A percentile compares a stretch with the other conserved stretches of the same genome.
Conservation (phyloP, 2,888 invertebrate genomes). For the Leptopilina drosophilae region DNA sequence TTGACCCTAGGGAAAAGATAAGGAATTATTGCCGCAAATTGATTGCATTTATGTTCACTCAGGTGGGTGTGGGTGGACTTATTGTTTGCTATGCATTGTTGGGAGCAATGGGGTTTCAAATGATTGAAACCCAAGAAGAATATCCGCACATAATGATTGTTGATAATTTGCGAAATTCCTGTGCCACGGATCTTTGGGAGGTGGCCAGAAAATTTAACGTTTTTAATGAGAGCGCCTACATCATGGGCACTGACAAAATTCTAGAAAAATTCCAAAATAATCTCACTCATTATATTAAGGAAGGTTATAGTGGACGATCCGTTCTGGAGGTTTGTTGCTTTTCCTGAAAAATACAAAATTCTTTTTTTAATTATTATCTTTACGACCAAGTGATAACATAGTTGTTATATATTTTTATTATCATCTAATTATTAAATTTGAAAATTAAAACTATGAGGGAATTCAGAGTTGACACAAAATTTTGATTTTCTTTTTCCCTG, state of each 20-base stretch:
- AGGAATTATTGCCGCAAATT: constrained; percentile 92
- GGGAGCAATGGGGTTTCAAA: constrained; percentile 89
- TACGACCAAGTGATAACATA: too few species aligned
- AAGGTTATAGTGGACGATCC: constrained; percentile 83
- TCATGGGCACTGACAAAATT: constrained; percentile 80
- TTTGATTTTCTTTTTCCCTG: too few species aligned
- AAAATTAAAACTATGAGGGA: too few species aligned
- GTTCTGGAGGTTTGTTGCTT: constrained; percentile 78
- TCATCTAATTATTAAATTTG: too few species aligned
- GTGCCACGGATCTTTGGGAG: constrained; percentile 84
- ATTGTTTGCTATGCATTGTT: constrained; percentile 92
- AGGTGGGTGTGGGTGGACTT: constrained; percentile 90
- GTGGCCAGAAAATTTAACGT: constrained; percentile 77
- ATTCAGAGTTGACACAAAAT: too few species aligned
- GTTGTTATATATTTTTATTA: too few species aligned
- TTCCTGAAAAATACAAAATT: background rate
- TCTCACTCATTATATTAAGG: constrained; percentile 82
- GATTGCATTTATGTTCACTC: constrained; percentile 94
- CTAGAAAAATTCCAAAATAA: constrained; percentile 84
- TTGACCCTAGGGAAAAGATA: constrained; percentile 86
- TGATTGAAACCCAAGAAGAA: constrained; percentile 83
- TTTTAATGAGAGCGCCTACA: constrained; percentile 84
- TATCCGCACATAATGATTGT: constrained; percentile 75
- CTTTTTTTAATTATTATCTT: background rate
- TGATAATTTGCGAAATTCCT: constrained; percentile 78